Evolutionary conservation across 2,797 vertebrate genomes (phyloP).

Genomic region (Microcaecilia unicolor): DNA sequence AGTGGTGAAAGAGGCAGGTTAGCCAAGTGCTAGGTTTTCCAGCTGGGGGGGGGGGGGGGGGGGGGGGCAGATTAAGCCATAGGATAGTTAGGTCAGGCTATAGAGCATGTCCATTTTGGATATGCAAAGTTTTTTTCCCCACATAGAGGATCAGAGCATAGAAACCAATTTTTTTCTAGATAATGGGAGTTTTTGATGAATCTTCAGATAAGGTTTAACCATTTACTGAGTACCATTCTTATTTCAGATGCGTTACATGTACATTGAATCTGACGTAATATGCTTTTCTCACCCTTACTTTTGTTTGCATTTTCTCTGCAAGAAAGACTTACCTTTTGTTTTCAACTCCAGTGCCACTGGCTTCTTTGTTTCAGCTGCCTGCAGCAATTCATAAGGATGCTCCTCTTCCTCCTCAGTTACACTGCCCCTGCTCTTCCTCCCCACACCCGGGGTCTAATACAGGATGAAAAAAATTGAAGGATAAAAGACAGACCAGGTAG

Average conservation of each 20-base stretch:
- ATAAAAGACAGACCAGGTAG: not conserved
- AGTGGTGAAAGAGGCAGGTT: no score
- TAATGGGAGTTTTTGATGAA: not conserved
- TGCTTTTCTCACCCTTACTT: no score
- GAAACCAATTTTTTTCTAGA: no score
- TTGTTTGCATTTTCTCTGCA: not conserved
- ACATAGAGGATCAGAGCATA: no score
- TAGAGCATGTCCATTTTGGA: no score
- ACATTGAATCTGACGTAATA: no score
- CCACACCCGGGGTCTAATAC: constrained; percentile 56
- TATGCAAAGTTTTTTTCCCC: no score
- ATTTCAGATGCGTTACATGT: not conserved
- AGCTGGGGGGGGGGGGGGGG: no score
- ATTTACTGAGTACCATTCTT: not conserved
- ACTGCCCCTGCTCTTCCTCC: constrained; percentile 60
- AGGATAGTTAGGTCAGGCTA: no score
- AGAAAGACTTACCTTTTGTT: constrained; percentile 49
- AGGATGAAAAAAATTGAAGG: no score
- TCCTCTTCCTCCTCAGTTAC: constrained; percentile 68
- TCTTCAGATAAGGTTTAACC: not conserved
- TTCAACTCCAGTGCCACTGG: constrained; percentile 36
- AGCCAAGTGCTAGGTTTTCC: no score
- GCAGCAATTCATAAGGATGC: constrained; percentile 84
- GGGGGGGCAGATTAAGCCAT: no score
- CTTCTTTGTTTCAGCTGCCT: constrained; percentile 85